Base-by-base conservation (phyloP, 1,140 invertebrate species). In the Ylistrum balloti region DNA sequence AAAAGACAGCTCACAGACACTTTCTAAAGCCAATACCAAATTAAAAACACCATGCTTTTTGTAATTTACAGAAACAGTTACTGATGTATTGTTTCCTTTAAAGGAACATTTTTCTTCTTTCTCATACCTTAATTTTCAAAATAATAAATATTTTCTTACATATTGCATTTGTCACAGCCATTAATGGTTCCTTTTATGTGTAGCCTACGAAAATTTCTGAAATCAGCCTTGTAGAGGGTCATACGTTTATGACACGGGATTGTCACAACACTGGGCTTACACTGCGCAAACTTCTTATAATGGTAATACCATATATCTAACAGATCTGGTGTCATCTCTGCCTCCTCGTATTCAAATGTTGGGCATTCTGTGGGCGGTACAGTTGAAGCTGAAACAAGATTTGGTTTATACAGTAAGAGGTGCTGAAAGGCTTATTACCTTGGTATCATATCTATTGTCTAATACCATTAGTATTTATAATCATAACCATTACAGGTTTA, bases 151-250 rank as follows among this genome's bases (percentile, higher is more conserved):
- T 38, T 74, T 74, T n/a, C 56, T 74, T 74, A 74, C 56, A 74
- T 74, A 28, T 74, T 74, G 17, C 56, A 74, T 28, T 74, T 1
- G n/a, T 74, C 56, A n/a, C 56, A 74, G 22, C 56, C 56, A 74
- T 74, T 28, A 74, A 74, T 74, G n/a, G 56, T 74, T n/a, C 56
- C 56, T n/a, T 74, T 74, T n/a, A 74, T 74, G 2, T n/a, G 56
- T 74, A n/a, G 56, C 5, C 3, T 74, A 28, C 56, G 56, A 28
- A 74, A 74, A n/a, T 17, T 22, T 74, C n/a, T 22, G n/a, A 74
- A 74, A 74, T 74, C n/a, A 74, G 56, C 56, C 17, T 74, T 74
- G 56, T 74, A 74, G 2, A 74, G 28, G 56, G 56, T 74, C 56
- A 74, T 74, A n/a, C 13, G 1, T 74, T 74, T 74, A 28, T 74